Evolutionary conservation across 2,113 vertebrate species (phyloP).

Genomic region (Oryzias javanicus): DNA sequence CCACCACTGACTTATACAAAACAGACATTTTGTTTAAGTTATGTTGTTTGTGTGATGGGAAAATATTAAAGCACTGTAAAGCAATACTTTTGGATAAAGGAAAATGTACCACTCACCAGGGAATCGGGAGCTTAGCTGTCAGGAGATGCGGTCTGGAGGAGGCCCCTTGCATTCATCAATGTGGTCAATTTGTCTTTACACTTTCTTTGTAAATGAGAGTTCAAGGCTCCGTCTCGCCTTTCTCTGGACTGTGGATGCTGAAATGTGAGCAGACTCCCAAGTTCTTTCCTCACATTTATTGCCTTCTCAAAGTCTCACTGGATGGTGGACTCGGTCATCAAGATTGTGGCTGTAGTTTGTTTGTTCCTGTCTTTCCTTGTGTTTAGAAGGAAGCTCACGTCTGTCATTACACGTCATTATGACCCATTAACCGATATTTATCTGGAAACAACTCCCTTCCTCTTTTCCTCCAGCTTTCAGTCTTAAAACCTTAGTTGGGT

Average conservation of each 20-base stretch:
- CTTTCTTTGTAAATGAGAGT: conserved; percentile 1
- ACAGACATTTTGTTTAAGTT: no score
- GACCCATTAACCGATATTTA: conserved; percentile 80
- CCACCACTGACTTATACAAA: no score
- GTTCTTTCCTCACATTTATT: conserved; percentile 44
- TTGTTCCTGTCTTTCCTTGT: conserved; percentile 70
- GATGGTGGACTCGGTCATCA: conserved; percentile 52
- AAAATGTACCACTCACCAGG: conserved; percentile 30
- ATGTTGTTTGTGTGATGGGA: no score
- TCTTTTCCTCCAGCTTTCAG: conserved; percentile 57
- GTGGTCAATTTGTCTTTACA: not conserved
- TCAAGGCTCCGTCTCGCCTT: conserved; percentile 13
- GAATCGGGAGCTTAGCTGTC: conserved; percentile 4
- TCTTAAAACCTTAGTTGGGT: conserved; percentile 34
- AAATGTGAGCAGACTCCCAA: conserved; percentile 32
- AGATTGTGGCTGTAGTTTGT: conserved; percentile 70
- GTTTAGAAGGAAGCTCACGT: conserved; percentile 72
- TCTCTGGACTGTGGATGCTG: conserved; percentile 10
- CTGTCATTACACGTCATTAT: conserved; percentile 81
- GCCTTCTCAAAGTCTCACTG: conserved; percentile 52
- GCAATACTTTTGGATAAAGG: no score
- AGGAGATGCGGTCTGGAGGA: not conserved
- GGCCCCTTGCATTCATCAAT: conserved; percentile 4
- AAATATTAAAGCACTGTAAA: no score
- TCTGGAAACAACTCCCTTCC: conserved; percentile 76